Evolutionary conservation across 2,113 vertebrate species (phyloP).

Genomic region (Bufo bufo): DNA sequence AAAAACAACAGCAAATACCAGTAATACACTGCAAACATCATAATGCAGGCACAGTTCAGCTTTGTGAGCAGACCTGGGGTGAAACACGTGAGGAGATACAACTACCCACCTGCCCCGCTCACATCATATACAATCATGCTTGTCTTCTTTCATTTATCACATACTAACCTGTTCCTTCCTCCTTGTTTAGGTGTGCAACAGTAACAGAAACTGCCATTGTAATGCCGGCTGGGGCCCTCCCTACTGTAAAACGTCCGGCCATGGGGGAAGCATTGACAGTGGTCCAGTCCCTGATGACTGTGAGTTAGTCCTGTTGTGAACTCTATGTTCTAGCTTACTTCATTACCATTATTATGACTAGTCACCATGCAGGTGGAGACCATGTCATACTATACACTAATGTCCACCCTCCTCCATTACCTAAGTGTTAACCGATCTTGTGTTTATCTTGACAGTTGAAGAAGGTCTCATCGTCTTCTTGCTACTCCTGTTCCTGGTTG

Average conservation of each 20-base stretch:
- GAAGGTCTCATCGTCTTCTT: constrained; percentile 71
- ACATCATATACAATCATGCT: background rate
- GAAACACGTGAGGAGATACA: background rate
- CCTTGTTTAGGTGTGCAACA: constrained; percentile 88
- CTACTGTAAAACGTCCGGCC: constrained; percentile 83
- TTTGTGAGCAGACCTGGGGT: background rate
- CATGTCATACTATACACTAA: background rate
- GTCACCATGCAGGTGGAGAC: background rate
- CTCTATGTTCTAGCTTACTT: background rate
- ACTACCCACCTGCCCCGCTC: background rate
- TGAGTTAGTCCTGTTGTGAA: constrained; percentile 66
- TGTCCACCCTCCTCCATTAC: background rate
- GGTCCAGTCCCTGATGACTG: constrained; percentile 84
- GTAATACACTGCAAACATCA: background rate
- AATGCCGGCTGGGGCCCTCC: constrained; percentile 87
- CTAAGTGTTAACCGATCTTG: rapidly evolving
- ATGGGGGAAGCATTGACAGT: constrained; percentile 91
- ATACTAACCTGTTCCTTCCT: no score
- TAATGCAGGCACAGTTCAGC: background rate
- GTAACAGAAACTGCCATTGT: constrained; percentile 93
- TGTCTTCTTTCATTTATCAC: background rate
- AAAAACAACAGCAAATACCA: background rate
- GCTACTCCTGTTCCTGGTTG: constrained; percentile 80
- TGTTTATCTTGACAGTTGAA: constrained; percentile 68
- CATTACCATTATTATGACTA: background rate